Evolutionary conservation across 1,140 invertebrate genomes (phyloP), one percentile per base, ranked within the genome.

Genomic region (Hypsibius dujardini): DNA sequence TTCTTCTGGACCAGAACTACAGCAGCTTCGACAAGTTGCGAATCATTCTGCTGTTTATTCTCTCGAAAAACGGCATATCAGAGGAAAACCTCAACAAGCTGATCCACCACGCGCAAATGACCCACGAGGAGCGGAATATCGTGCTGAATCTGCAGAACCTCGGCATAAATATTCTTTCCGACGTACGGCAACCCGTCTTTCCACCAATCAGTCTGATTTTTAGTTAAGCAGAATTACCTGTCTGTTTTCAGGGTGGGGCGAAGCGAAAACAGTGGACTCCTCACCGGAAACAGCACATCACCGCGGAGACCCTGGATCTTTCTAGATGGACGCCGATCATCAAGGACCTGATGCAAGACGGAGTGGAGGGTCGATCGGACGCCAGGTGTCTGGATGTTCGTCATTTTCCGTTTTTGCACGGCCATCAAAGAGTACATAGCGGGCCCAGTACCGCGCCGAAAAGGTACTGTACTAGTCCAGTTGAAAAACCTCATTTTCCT

Each of bases 301-400:
- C 90, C 1, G 96, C 98, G 77, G 92, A 96, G 78, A 95, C 92
- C 2, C 99, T 98, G 79, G 95, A 98, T 81, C 96, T 98, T 90
- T 98, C 94, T 47, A 85, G 96, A 76, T 99, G 95, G 95, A 98
- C 95, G 7, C 96, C 96, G 1, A 85, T 98, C 40, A 84, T 97
- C 46, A 98, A 98, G 81, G 94, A 97, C 79, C 87, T 99, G 46
- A 94, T 98, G 86, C 96, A 98, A 81, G 95, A 98, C 81, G 87
- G 88, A 59, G 94, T 98, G 76, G 95, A 99, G 69, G 95, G 98
- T 74, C 96, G 95, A 81, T 81, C 98, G 62, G 95, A 98, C 79
- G 84, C 86, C 40, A 92, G 92, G 80, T 91, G 95, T 79, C 62
- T 99, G 67, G 95, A 98, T 80, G 84, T 86, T 28, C 92, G 92